Conservation (phyloP, 2,797 vertebrate genomes). For the Hemitrygon akajei region DNA sequence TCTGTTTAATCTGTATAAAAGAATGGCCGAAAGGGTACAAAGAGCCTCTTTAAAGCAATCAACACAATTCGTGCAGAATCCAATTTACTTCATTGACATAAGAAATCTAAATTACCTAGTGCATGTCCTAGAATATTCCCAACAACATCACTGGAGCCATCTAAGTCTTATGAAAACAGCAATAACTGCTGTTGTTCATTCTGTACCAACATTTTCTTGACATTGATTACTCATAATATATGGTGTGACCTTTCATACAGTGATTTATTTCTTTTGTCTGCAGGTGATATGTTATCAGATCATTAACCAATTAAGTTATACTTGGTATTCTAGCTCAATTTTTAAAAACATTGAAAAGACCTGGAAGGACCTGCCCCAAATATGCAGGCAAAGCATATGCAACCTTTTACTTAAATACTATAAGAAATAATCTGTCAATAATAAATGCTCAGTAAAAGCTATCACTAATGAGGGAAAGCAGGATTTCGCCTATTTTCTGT, state of each 20-base stretch:
- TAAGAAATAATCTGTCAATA: neutral
- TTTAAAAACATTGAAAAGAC: neutral
- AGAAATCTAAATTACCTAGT: conserved; percentile 22
- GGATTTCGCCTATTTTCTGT: neutral
- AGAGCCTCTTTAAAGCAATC: neutral
- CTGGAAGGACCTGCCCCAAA: neutral
- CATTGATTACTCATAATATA: neutral
- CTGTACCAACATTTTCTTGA: neutral
- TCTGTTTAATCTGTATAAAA: neutral
- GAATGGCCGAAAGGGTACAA: neutral
- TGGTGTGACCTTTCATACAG: neutral
- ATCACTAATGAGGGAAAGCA: neutral
- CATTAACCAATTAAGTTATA: neutral
- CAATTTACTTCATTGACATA: conserved; percentile 30
- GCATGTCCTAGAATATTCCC: neutral
- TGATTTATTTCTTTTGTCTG: neutral
- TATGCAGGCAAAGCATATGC: neutral
- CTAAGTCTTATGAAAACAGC: neutral
- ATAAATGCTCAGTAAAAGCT: neutral
- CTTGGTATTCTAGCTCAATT: neutral
- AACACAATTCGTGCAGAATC: neutral
- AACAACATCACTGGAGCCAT: conserved; percentile 20
- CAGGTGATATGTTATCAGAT: neutral
- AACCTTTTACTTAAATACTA: neutral
- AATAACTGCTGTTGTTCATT: neutral